Evolutionary conservation across 2,797 vertebrate genomes (phyloP).

Genomic region (Sebastiscus albofasciatus): DNA sequence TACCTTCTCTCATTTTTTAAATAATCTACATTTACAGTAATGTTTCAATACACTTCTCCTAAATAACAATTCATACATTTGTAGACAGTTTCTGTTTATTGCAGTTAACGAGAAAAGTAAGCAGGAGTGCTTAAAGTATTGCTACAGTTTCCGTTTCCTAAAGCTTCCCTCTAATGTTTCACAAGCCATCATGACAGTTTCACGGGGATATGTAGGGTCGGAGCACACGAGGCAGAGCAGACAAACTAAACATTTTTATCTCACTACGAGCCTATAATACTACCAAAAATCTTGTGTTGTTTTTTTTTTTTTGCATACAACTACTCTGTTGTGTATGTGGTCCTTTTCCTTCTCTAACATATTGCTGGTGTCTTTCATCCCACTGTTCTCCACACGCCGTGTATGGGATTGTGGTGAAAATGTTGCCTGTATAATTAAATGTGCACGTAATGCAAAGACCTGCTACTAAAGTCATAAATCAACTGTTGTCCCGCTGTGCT

Average conservation of each 20-base stretch:
- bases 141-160: conserved; percentile 72
- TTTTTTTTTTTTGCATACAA: conserved; percentile 53
- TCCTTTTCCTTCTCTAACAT: conserved; percentile 49
- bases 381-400: conserved; percentile 13
- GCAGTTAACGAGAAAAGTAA: conserved; percentile 69
- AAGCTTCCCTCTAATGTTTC: conserved; percentile 50
- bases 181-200: conserved; percentile 43
- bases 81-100: conserved; percentile 76
- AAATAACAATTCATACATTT: conserved; percentile 76
- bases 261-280: conserved; percentile 39
- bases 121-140: conserved; percentile 79
- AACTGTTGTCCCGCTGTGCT: conserved; percentile 47
- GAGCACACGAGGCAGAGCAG: conserved; percentile 58
- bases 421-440: conserved; percentile 33
- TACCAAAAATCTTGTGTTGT: conserved; percentile 22
- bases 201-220: conserved; percentile 28
- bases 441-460: conserved; percentile 51
- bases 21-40: conserved; percentile 76
- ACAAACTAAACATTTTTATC: conserved; percentile 47
- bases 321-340: conserved; percentile 49
- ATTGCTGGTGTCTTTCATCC: conserved; percentile 71
- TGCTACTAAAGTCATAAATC: conserved; percentile 30
- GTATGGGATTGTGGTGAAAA: conserved; percentile 25
- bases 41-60: conserved; percentile 71
- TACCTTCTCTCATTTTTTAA: conserved; percentile 47